phyloP scores from a whole-genome alignment of 2,797 vertebrate species.

The Spheniscus humboldti region DNA sequence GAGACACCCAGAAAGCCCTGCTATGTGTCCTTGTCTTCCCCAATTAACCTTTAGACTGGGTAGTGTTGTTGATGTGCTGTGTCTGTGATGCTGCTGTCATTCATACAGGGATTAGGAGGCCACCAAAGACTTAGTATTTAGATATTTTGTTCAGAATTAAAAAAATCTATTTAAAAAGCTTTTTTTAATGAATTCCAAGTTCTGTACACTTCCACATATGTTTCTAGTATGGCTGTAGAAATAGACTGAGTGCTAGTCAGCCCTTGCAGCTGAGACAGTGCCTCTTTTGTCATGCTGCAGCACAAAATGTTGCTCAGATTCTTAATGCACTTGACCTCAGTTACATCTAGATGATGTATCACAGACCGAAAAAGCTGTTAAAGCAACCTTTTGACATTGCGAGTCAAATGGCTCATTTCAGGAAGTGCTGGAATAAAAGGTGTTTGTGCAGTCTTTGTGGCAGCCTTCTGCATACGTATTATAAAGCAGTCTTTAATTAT shows the following conservation, averaged over 20 bases:
- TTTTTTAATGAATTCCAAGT: background rate
- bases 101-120: background rate
- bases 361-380: background rate
- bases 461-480: background rate
- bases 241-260: background rate
- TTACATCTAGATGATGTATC: background rate
- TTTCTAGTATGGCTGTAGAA: background rate
- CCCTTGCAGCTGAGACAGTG: background rate
- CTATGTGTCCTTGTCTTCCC: background rate
- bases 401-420: constrained; percentile 13
- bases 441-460: constrained; percentile 8
- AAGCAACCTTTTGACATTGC: constrained; percentile 22
- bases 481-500: constrained; percentile 28
- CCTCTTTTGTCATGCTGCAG: background rate
- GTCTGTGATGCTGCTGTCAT: background rate
- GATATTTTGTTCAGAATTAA: background rate
- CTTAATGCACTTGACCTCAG: constrained; percentile 23
- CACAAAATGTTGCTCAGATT: background rate
- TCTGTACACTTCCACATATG: background rate
- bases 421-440: constrained; percentile 16
- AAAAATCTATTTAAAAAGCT: background rate
- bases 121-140: background rate
- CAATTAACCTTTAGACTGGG: background rate
- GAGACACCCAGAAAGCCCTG: background rate
- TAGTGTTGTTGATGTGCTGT: background rate